These are phyloP conservation scores for Vidua chalybeata DNA, from an alignment of 2,113 vertebrate genomes.

Conservation along the genomic window DNA sequence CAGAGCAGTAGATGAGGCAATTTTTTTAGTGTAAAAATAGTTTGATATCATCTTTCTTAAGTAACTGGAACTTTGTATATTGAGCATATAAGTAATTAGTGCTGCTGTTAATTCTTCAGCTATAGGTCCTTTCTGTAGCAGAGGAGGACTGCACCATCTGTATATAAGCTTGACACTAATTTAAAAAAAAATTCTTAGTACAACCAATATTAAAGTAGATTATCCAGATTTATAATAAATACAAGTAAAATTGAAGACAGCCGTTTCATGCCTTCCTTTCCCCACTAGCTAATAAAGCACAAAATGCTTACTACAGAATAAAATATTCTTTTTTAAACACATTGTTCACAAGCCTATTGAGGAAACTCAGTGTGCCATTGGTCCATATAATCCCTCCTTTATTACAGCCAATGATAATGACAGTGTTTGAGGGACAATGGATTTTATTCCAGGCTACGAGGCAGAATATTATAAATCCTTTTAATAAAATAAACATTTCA, in stretches of 20 bases:
- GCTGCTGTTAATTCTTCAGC: constrained; percentile 26
- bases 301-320: neutral
- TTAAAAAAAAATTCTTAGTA: neutral
- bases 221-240: constrained; percentile 19
- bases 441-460: neutral
- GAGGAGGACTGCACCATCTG: constrained; percentile 1
- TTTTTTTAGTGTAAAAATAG: neutral
- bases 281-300: neutral
- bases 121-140: neutral
- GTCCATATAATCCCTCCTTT: neutral
- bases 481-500: neutral
- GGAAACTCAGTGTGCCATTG: neutral
- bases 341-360: neutral
- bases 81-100: neutral
- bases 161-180: neutral
- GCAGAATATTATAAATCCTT: neutral
- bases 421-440: neutral
- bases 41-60: neutral
- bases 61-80: neutral
- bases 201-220: constrained; percentile 27
- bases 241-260: neutral
- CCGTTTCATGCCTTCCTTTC: fast-evolving
- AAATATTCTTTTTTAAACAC: neutral
- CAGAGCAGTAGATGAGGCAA: neutral
- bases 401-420: neutral